Conservation (phyloP, 2,797 vertebrate species). For the Taeniopygia guttata region DNA sequence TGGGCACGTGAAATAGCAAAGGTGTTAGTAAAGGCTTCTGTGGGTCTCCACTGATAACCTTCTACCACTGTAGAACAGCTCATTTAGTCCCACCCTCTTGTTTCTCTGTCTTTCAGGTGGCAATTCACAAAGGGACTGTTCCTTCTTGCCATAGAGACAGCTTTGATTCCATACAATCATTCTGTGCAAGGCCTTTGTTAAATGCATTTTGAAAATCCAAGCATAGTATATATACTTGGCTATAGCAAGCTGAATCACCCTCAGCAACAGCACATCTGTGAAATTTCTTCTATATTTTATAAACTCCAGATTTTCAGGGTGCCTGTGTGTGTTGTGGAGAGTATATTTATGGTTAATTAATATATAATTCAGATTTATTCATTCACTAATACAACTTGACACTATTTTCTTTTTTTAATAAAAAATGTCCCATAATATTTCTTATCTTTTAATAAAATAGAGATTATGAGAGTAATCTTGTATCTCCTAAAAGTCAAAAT, state of each 20-base stretch:
- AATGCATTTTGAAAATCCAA: neutral
- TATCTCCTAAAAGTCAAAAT: conserved; percentile 31
- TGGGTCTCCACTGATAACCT: neutral
- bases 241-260: neutral
- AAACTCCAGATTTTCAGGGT: neutral
- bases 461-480: conserved; percentile 48
- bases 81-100: neutral
- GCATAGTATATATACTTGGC: neutral
- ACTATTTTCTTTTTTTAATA: conserved; percentile 56
- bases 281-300: neutral
- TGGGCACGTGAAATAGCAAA: neutral
- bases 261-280: neutral
- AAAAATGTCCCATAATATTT: conserved; percentile 23
- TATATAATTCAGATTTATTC: conserved; percentile 20
- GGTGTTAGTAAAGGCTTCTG: neutral
- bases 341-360: neutral
- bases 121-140: neutral
- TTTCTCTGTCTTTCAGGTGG: neutral
- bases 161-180: neutral
- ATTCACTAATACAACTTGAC: conserved; percentile 34
- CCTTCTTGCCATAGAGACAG: neutral
- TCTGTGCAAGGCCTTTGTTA: neutral
- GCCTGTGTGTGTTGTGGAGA: neutral
- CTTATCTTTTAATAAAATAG: conserved; percentile 66
- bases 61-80: neutral